Evolutionary conservation across 2,888 invertebrate genomes (phyloP).

Genomic region (Carpatolechia fugitivella): DNA sequence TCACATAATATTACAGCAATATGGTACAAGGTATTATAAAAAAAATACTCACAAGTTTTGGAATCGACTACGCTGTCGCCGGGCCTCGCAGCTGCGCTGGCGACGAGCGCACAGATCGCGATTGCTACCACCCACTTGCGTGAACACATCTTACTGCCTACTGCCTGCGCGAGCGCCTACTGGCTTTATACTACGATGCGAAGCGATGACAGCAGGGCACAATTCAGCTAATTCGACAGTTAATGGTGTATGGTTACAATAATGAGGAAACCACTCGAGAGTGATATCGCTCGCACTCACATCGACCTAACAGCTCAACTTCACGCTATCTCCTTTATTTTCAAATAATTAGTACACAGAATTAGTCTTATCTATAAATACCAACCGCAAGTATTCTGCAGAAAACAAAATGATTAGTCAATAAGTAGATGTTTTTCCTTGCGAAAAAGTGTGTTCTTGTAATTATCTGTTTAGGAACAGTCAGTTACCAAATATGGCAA

Average conservation of each 20-base stretch:
- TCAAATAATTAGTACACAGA: not conserved
- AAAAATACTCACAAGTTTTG: slow-evolving; percentile 4
- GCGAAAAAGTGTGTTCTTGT: no score
- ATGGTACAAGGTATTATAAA: no score
- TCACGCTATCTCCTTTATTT: not conserved
- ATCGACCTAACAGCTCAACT: not conserved
- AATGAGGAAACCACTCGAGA: slow-evolving; percentile 9
- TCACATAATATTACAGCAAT: no score
- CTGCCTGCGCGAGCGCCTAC: slow-evolving; percentile 10
- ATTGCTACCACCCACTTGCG: slow-evolving; percentile 35
- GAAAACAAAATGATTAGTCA: no score
- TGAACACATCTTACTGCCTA: slow-evolving; percentile 15
- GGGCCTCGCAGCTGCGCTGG: slow-evolving; percentile 33
- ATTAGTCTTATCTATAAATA: not conserved
- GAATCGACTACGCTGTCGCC: slow-evolving; percentile 18
- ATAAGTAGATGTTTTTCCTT: no score
- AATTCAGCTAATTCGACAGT: not conserved
- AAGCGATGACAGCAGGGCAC: not conserved
- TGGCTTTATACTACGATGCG: slow-evolving; percentile 31
- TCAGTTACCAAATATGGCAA: no score
- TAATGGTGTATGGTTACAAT: not conserved
- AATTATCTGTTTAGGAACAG: no score
- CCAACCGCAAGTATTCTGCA: no score
- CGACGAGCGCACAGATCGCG: slow-evolving; percentile 36
- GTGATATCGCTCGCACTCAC: not conserved